Evolutionary conservation across 1,140 invertebrate genomes (phyloP), one percentile per base, ranked within the genome.

Genomic region (Trichonephila clavipes): DNA sequence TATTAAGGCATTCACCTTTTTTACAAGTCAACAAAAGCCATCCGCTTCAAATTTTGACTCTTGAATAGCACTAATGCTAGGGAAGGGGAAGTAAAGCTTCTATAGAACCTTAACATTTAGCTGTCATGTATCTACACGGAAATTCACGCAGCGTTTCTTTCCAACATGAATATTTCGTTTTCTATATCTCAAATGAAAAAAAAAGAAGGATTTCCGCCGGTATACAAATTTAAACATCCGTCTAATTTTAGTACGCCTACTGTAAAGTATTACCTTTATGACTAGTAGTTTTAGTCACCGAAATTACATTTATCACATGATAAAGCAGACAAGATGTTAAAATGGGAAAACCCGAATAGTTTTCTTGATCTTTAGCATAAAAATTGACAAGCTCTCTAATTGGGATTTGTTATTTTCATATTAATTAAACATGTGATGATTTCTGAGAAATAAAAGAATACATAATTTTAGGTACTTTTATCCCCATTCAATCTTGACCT

Each of bases 131-230:
- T 40, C 28, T 77, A 28, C 12, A 40, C 72, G 72, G 72, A 77
- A 77, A 77, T 77, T 40, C 12, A 24, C 18, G 18, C 72, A 34
- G 14, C 24, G 72, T 18, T 77, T 77, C 72, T 77, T 77, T 77
- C 34, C 72, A 18, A 77, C 19, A 77, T 77, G 34, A 28, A 14
- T 77, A 34, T 77, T 77, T 77, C 72, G 28, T 34, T 77, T 77
- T 77, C 28, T 18, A 7, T 34, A 34, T 34, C 28, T 40, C 18
- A 28, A 28, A 40, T 28, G 7, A 0, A 34, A 40, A 77, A 77
- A 77, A 12, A 77, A 77, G 28, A 18, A 77, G 72, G 72, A 77
- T 77, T 77, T 77, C 72, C 72, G 72, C 28, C 72, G 72, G 72
- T 77, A 16, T 16, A 5, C 14, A 77, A 77, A 34, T 77, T 40